Evolutionary conservation across 2,888 invertebrate species (phyloP).

Genomic region (Acronicta aceris): DNA sequence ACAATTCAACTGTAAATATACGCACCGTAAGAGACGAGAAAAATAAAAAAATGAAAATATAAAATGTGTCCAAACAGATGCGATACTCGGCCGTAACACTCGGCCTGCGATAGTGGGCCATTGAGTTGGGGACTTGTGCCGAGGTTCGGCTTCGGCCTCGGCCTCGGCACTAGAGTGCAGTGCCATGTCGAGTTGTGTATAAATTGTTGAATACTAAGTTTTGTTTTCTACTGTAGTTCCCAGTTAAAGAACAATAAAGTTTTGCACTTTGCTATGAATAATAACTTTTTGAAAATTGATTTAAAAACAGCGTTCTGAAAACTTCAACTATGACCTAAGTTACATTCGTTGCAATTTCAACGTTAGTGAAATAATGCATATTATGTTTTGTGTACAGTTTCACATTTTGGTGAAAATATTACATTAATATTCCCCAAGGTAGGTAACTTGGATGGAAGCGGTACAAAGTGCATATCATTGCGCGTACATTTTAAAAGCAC

Average conservation of each 20-base stretch:
- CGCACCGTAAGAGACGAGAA: slow-evolving; percentile 18
- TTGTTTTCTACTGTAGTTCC: slow-evolving; percentile 17
- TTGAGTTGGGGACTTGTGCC: slow-evolving; percentile 27
- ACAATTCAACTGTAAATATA: slow-evolving; percentile 18
- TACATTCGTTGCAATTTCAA: slow-evolving; percentile 18
- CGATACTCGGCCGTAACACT: slow-evolving; percentile 32
- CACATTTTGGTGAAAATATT: slow-evolving; percentile 13
- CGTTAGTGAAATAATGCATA: slow-evolving; percentile 6
- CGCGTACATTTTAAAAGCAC: slow-evolving; percentile 32
- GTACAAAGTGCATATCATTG: slow-evolving; percentile 17
- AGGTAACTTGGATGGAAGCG: slow-evolving; percentile 10
- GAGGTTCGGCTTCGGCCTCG: slow-evolving; percentile 3
- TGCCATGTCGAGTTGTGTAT: slow-evolving; percentile 12
- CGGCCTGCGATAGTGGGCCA: slow-evolving; percentile 30
- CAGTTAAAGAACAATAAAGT: slow-evolving; percentile 41
- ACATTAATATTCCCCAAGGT: slow-evolving; percentile 17
- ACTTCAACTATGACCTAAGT: no score
- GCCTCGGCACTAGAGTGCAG: neutral
- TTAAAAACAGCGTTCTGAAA: neutral
- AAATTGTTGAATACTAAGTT: slow-evolving; percentile 33
- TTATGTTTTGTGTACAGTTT: slow-evolving; percentile 7
- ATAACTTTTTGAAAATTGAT: slow-evolving; percentile 21
- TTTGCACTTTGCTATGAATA: slow-evolving; percentile 16
- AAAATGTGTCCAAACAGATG: slow-evolving; percentile 17
- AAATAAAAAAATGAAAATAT: neutral